phyloP scores from a whole-genome alignment of 1,140 invertebrate genomes.

The Trichonephila clavipes region DNA sequence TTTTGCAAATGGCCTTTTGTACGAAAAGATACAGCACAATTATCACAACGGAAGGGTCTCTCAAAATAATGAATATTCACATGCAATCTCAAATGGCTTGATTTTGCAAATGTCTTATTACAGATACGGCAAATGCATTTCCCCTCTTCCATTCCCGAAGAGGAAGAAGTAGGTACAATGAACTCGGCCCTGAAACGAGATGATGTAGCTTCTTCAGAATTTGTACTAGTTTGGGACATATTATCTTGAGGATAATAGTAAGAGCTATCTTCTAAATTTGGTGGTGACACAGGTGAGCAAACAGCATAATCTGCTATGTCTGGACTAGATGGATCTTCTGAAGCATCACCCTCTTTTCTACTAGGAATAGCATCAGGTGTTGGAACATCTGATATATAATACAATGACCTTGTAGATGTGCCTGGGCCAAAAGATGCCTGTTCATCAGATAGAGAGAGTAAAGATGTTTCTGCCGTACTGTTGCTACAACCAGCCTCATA shows the following conservation, averaged over 20 bases:
- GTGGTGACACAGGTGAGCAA: conserved; percentile 42
- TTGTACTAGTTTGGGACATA: conserved; percentile 10
- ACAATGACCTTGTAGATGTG: conserved; percentile 32
- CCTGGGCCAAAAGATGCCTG: neutral
- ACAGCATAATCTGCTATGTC: conserved; percentile 66
- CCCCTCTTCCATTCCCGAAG: conserved; percentile 83
- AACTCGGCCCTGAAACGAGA: conserved; percentile 59
- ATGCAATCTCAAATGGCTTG: conserved; percentile 93
- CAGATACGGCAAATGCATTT: conserved; percentile 93
- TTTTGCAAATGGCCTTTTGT: conserved; percentile 96
- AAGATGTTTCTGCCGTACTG: conserved; percentile 8
- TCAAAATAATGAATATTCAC: conserved; percentile 98
- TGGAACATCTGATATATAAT: conserved; percentile 52
- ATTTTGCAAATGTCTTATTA: conserved; percentile 93
- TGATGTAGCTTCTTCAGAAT: conserved; percentile 49
- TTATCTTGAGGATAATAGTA: conserved; percentile 56
- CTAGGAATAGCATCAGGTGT: neutral
- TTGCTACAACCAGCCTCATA: conserved; percentile 56
- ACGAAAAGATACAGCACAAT: conserved; percentile 93
- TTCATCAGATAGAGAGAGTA: conserved; percentile 57
- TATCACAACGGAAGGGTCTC: conserved; percentile 93
- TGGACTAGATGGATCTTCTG: conserved; percentile 68
- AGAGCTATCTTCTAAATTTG: conserved; percentile 53
- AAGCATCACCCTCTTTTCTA: conserved; percentile 56
- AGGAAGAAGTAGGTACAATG: conserved; percentile 67